Evolutionary conservation across 2,888 invertebrate genomes (phyloP).

Genomic region (Tethea ocularis): DNA sequence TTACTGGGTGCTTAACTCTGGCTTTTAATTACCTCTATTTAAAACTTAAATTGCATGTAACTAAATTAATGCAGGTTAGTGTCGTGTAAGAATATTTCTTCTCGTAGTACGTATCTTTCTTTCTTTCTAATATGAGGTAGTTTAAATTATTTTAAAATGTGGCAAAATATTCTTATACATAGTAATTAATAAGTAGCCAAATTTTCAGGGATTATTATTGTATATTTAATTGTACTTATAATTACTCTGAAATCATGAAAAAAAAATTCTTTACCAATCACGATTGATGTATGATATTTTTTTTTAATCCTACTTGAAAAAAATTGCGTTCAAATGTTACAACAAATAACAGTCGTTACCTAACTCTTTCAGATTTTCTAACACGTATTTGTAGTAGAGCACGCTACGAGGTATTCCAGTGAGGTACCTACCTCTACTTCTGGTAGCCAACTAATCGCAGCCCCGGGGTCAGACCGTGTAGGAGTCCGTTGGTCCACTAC

Average conservation of each 20-base stretch:
- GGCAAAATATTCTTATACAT: no score
- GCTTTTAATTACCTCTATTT: constrained; percentile 3
- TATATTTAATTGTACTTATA: no score
- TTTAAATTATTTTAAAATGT: no score
- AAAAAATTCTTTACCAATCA: no score
- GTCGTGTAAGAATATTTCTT: no score
- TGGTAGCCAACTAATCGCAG: constrained; percentile 77
- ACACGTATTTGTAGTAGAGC: constrained; percentile 26
- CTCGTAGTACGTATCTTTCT: no score
- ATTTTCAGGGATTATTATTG: no score
- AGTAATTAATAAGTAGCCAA: no score
- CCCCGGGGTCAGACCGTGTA: constrained; percentile 78
- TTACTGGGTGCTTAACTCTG: neutral
- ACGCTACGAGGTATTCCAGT: constrained; percentile 60
- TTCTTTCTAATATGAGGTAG: no score
- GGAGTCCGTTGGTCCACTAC: constrained; percentile 67
- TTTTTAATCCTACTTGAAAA: no score
- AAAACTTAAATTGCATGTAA: neutral
- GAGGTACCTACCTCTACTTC: constrained; percentile 47
- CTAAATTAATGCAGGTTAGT: neutral
- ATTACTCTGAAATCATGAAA: no score
- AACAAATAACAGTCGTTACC: neutral
- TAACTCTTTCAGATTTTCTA: constrained; percentile 43
- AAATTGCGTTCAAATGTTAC: neutral
- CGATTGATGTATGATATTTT: no score